phyloP scores from a whole-genome alignment of 2,888 invertebrate species.

The Cataglyphis livida region DNA sequence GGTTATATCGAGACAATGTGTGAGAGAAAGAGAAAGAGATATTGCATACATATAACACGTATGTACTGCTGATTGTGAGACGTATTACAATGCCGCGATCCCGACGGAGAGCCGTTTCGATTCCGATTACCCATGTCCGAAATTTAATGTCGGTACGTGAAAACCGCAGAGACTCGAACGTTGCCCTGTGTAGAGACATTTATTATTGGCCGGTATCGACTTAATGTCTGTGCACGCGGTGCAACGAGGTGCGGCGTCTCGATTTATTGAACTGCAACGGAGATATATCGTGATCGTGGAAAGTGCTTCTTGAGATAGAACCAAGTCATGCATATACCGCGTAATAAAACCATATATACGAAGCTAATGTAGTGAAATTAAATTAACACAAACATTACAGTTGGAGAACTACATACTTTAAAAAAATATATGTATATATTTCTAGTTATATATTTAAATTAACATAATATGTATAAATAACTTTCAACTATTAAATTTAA shows the following conservation, averaged over 20 bases:
- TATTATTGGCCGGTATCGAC: conserved; percentile 67
- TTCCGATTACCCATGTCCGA: conserved; percentile 64
- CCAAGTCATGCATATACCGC: neutral
- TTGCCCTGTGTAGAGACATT: conserved; percentile 54
- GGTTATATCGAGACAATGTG: conserved; percentile 55
- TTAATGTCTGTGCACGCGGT: conserved; percentile 50
- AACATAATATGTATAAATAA: neutral
- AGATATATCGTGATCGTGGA: conserved; percentile 37
- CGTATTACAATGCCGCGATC: conserved; percentile 45
- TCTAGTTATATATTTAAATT: neutral
- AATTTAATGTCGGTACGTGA: conserved; percentile 52
- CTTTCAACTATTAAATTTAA: neutral
- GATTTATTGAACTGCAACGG: conserved; percentile 63
- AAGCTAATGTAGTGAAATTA: neutral
- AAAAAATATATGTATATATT: neutral
- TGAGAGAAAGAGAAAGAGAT: neutral
- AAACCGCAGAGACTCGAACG: conserved; percentile 32
- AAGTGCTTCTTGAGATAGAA: conserved; percentile 38
- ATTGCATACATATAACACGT: conserved; percentile 6
- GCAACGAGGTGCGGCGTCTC: conserved; percentile 46
- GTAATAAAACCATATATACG: neutral
- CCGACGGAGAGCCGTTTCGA: conserved; percentile 41
- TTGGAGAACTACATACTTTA: neutral
- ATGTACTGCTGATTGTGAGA: conserved; percentile 4
- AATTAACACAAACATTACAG: neutral